Conservation (phyloP, 1,140 invertebrate genomes). For the Zaprionus inermis region DNA sequence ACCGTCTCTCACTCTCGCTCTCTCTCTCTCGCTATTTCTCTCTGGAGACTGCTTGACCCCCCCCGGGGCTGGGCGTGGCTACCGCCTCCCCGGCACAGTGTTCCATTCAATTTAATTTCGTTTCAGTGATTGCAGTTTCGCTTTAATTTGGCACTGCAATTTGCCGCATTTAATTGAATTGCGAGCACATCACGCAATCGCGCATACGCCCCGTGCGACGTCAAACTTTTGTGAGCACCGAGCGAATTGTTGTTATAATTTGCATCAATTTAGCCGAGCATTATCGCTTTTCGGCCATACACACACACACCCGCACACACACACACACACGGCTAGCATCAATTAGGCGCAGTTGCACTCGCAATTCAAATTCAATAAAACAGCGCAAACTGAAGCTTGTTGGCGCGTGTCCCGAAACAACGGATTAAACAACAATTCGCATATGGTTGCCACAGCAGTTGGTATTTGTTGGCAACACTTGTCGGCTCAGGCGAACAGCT, state of each 20-base stretch:
- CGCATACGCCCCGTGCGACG: constrained; percentile 57
- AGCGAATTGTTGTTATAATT: constrained; percentile 61
- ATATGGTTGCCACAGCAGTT: background rate
- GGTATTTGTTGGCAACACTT: background rate
- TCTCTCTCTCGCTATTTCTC: too few species aligned
- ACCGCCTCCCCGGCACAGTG: background rate
- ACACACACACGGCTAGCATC: constrained; percentile 10
- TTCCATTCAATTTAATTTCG: constrained; percentile 66
- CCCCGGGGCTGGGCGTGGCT: background rate
- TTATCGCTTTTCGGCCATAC: constrained; percentile 60
- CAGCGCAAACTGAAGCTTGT: background rate
- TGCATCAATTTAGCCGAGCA: constrained; percentile 60
- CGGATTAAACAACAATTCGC: background rate
- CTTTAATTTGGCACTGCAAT: constrained; percentile 60
- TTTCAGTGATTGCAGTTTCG: constrained; percentile 59
- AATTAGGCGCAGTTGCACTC: constrained; percentile 46
- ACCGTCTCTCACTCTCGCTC: constrained; percentile 8
- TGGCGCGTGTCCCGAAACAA: background rate
- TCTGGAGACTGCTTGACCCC: background rate
- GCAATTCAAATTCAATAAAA: constrained; percentile 8
- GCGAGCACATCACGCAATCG: constrained; percentile 59
- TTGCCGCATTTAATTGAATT: constrained; percentile 71
- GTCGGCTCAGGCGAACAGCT: background rate
- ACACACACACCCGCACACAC: constrained; percentile 7
- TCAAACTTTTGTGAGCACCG: constrained; percentile 29